Conservation (phyloP, 2,113 vertebrate species). For the Epinephelus lanceolatus region DNA sequence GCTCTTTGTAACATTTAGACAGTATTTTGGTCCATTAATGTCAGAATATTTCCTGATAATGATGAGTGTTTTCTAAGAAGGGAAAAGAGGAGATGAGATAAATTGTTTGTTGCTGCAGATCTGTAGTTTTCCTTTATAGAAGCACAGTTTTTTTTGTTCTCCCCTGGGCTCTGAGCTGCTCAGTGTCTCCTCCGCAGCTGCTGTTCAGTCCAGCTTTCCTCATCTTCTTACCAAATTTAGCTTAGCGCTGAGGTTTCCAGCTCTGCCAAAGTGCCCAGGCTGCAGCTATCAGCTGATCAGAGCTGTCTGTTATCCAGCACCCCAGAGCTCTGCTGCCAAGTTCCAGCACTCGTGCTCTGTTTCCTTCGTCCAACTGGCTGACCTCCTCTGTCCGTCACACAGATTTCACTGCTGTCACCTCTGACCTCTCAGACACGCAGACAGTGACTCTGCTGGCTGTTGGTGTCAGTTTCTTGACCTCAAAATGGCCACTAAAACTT, state of each 20-base stretch:
- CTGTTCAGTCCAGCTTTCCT: background rate
- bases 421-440: background rate
- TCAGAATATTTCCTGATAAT: background rate
- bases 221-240: conserved; percentile 6
- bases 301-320: conserved; percentile 9
- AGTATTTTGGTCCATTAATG: too few species aligned
- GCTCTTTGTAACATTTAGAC: too few species aligned
- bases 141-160: too few species aligned
- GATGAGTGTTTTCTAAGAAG: too few species aligned
- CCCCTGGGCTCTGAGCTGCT: background rate
- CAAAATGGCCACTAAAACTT: background rate
- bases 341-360: background rate
- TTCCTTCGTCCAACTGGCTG: background rate
- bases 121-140: background rate
- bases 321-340: background rate
- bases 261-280: background rate
- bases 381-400: background rate
- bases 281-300: conserved; percentile 11
- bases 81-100: too few species aligned
- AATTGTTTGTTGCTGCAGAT: background rate
- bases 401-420: background rate
- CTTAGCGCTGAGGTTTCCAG: background rate
- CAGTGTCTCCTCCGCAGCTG: conserved; percentile 5
- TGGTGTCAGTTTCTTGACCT: background rate
- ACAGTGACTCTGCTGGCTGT: background rate